Conservation (phyloP, 2,113 vertebrate species). For the Oreochromis aureus region DNA sequence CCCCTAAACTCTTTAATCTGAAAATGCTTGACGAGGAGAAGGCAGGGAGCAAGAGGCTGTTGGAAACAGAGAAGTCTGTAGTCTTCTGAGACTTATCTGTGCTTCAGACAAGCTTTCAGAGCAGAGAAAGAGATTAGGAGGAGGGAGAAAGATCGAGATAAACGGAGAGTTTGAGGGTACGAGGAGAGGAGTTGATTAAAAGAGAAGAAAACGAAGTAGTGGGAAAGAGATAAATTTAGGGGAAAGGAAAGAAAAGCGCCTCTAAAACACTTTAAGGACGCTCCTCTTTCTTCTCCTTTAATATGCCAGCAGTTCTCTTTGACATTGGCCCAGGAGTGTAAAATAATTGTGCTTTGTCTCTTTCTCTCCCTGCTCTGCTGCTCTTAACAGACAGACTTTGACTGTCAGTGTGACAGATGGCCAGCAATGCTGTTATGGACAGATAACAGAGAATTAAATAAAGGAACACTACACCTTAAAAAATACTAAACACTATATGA, state of each 20-base stretch:
- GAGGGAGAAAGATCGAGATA: slow-evolving; percentile 7
- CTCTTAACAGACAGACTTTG: slow-evolving; percentile 3
- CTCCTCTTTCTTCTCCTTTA: slow-evolving; percentile 47
- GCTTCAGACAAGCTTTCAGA: slow-evolving; percentile 31
- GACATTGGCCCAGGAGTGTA: slow-evolving; percentile 58
- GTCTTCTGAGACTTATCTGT: slow-evolving; percentile 16
- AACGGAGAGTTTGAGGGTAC: slow-evolving; percentile 18
- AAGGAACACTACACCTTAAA: neutral
- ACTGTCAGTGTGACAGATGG: neutral
- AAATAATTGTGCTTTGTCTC: slow-evolving; percentile 60
- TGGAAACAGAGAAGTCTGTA: slow-evolving; percentile 36
- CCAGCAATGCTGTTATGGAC: neutral
- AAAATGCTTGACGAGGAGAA: neutral
- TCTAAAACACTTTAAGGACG: slow-evolving; percentile 39
- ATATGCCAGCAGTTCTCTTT: slow-evolving; percentile 61
- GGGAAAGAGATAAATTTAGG: slow-evolving; percentile 32
- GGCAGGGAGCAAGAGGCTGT: slow-evolving; percentile 1
- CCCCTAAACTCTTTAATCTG: neutral
- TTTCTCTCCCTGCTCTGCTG: neutral
- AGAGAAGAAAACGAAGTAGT: slow-evolving; percentile 12
- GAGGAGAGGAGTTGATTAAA: slow-evolving; percentile 44
- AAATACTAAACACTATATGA: neutral
- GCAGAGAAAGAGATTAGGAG: slow-evolving; percentile 28
- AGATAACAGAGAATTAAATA: neutral
- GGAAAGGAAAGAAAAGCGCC: neutral